A percentile compares a stretch with the other conserved stretches of the same genome.
These are phyloP conservation scores for Apaloderma vittatum DNA, from an alignment of 2,113 vertebrate species.

Conservation along the genomic window DNA sequence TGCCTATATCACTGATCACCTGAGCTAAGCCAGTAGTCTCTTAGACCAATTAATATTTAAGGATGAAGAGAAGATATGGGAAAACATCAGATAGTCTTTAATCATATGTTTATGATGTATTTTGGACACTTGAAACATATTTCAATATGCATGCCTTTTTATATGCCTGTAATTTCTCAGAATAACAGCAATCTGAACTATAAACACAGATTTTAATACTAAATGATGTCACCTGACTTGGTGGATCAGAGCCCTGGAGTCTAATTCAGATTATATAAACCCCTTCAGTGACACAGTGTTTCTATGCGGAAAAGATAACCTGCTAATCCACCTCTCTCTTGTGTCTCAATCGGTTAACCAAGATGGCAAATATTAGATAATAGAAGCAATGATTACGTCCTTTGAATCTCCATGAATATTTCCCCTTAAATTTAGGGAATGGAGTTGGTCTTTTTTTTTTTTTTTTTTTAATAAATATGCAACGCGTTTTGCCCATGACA, in stretches of 20 bases:
- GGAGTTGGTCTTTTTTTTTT: neutral
- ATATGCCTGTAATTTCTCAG: neutral
- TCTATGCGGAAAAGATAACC: neutral
- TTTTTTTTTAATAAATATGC: neutral
- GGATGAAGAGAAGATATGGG: neutral
- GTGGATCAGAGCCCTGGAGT: neutral
- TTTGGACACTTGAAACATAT: neutral
- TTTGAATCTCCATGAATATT: neutral
- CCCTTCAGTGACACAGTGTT: neutral
- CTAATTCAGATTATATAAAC: neutral
- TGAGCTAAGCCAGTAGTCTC: neutral
- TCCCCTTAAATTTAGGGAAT: neutral
- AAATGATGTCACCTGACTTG: neutral
- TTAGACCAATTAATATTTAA: neutral
- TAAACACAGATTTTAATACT: neutral
- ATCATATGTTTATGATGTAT: neutral
- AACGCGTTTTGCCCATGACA: neutral
- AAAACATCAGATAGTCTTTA: neutral
- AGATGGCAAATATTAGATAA: neutral
- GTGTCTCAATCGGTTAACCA: neutral
- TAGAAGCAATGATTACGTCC: neutral
- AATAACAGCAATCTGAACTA: neutral
- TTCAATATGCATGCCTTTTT: neutral
- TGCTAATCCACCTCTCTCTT: neutral
- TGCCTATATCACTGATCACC: fast-evolving